Percentiles rank a stretch among this genome's conserved stretches.
These are phyloP conservation scores for Speoplatyrhinus poulsoni DNA, from an alignment of 2,113 vertebrate species.

Conservation along the genomic window DNA sequence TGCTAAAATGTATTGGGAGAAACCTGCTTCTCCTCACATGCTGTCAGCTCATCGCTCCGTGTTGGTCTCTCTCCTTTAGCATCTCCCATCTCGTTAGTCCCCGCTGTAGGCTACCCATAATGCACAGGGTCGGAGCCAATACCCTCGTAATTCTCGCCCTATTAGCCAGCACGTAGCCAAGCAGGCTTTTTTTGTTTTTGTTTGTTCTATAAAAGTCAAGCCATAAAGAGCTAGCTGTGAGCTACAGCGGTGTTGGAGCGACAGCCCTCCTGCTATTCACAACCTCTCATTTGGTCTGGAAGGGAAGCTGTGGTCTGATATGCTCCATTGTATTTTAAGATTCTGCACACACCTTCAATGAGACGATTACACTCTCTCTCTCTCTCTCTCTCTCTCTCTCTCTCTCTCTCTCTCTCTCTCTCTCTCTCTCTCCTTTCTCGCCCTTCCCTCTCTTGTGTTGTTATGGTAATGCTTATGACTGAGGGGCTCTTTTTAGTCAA, in stretches of 20 bases:
- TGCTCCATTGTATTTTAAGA: slow-evolving; percentile 57
- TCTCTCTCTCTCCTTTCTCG: background rate
- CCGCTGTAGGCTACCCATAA: slow-evolving; percentile 43
- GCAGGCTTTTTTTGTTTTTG: slow-evolving; percentile 2
- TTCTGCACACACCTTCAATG: slow-evolving; percentile 68
- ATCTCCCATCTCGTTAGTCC: slow-evolving; percentile 53
- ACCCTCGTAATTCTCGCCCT: slow-evolving; percentile 41
- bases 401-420: slow-evolving; percentile 3
- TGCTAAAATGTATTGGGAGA: no score
- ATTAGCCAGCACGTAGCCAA: slow-evolving; percentile 62
- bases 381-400: slow-evolving; percentile 27
- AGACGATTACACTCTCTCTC: slow-evolving; percentile 58
- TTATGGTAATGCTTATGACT: slow-evolving; percentile 57
- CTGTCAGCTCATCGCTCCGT: slow-evolving; percentile 45
- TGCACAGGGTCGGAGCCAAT: slow-evolving; percentile 40
- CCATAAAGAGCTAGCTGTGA: slow-evolving; percentile 61
- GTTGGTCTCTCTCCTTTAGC: slow-evolving; percentile 48
- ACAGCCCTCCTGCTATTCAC: slow-evolving; percentile 47
- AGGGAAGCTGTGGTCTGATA: slow-evolving; percentile 45
- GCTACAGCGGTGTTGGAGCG: slow-evolving; percentile 40
- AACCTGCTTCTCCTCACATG: slow-evolving; percentile 24
- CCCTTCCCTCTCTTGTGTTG: slow-evolving; percentile 21
- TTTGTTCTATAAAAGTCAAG: slow-evolving; percentile 60
- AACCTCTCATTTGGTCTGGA: slow-evolving; percentile 49
- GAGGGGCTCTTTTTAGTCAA: slow-evolving; percentile 27